Evolutionary conservation across 37 sponge, comb jelly and placozoan species (phyloP), one percentile per base, ranked within the genome.

Genomic region (Beroe ovata): DNA sequence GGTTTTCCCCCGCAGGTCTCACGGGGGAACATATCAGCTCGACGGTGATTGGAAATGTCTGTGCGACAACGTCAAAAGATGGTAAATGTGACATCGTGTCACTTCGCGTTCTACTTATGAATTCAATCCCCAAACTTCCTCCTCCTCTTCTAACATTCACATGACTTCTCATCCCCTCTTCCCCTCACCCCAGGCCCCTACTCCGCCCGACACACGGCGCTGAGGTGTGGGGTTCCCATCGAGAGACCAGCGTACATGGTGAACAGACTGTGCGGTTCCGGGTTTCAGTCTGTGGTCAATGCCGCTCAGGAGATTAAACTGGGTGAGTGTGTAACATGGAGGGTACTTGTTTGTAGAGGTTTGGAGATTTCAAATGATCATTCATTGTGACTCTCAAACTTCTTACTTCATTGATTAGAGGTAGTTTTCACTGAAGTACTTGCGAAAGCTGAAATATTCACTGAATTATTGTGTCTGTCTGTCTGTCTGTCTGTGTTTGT

Each of bases 191-290:
- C 69, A 66, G 69, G 69, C 36, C 26, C 33, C 11, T 77, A 77
- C 84, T 77, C 84, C 22, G 84, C 84, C 35, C 35, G 84, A 40
- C 84, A 77, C 22, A 41, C 54, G 1, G 84, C 84, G 6, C 84
- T 77, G 28, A 77, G 84, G 25, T 77, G 91, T 35, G 96, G 96
- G 16, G 90, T 94, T 38, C 96, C 93, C 38, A 39, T 89, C 0
- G 59, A 91, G 25, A 33, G 81, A 11, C 91, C 92, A 19, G 99
- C 96, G 2, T 93, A 96, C 29, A 94, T 96, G 59, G 89, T 97
- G 38, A 97, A 97, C 92, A 89, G 90, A 60, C 90, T 95, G 41
- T 97, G 99, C 90, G 99, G 99, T 4, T 94, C 96, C 39, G 99
- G 99, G 29, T 97, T 97, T 89, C 99, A 97, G 91, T 91, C 96